A percentile compares a stretch with the other conserved stretches of the same genome.
Evolutionary conservation across 2,113 vertebrate genomes (phyloP).

Genomic region (Sitta europaea): DNA sequence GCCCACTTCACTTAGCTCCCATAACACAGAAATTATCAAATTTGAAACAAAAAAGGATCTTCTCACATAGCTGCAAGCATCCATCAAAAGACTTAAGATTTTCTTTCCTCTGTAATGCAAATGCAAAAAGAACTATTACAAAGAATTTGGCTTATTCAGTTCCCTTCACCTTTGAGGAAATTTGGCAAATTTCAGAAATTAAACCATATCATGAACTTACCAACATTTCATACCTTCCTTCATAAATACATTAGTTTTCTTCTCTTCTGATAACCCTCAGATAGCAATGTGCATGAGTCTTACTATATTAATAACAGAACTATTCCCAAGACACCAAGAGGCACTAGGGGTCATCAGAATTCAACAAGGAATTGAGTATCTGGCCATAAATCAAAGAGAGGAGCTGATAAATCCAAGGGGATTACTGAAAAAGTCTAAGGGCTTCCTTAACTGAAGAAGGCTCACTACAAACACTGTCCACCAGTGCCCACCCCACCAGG

Average conservation of each 20-base stretch:
- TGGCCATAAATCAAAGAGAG: background rate
- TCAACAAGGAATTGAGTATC: background rate
- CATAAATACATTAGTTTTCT: background rate
- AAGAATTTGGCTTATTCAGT: background rate
- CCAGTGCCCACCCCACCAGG: background rate
- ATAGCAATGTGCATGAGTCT: background rate
- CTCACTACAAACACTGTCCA: background rate
- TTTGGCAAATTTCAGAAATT: background rate
- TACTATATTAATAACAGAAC: background rate
- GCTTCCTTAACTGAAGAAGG: background rate
- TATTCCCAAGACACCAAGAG: background rate
- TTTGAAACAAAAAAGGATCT: background rate
- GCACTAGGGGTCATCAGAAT: slow-evolving; percentile 3
- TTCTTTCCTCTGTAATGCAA: background rate
- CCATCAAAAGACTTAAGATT: background rate
- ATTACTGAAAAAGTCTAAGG: background rate
- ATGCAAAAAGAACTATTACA: background rate
- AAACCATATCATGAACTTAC: background rate
- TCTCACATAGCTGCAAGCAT: background rate
- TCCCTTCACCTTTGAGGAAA: background rate
- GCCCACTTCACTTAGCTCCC: background rate
- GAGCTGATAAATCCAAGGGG: background rate
- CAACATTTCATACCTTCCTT: background rate
- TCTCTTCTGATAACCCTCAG: background rate
- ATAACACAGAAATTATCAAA: background rate